Base-by-base conservation (phyloP, 2,797 vertebrate species). In the Chaetophractus vellerosus region DNA sequence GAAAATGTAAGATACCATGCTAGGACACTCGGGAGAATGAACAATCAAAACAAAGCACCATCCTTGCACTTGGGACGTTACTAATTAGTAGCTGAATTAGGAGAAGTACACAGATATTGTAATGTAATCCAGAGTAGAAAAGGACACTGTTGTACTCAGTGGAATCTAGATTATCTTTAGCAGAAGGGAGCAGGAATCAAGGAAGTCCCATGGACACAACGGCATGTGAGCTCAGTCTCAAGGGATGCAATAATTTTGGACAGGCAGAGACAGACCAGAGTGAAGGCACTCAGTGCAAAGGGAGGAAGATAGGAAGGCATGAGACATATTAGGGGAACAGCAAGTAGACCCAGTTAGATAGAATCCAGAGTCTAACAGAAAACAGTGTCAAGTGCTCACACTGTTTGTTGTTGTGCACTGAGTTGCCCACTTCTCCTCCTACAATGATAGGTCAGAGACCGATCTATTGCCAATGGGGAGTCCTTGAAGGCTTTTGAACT, bases 41-140 rank as follows among this genome's bases (percentile, higher is more conserved):
- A 38, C 94, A 74, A 16, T 68, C 45, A 96, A 90, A 94, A 66
- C 55, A 87, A 88, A 63, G 24, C 41, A 64, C 8, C 12, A 16
- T 52, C 16, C 21, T 75, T 41, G 38, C 31, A 31, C 59, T 33
- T 8, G 2, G 41, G 87, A 18, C 79, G 68, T 75, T 85, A 61
- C 15, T 84, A 72, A 72, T 23, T 7, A 74, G 6, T 33, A 76
- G 48, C 41, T 50, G 64, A 57, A 50, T 69, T 33, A 50, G 48
- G 33, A 88, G n/a, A 82, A 71, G 0, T 61, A 31, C 21, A 57
- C 16, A 57, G 64, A 90, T 21, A 41, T 1, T 15, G 23, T 23
- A 48, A 57, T 36, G 5, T 5, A 63, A 31, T 55, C 19, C 33
- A 57, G n/a, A 11, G 26, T 23, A 16, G 57, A 55, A 16, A 45